These are phyloP conservation scores for Tipula confusa DNA, from an alignment of 2,888 invertebrate genomes.

Conservation along the genomic window DNA sequence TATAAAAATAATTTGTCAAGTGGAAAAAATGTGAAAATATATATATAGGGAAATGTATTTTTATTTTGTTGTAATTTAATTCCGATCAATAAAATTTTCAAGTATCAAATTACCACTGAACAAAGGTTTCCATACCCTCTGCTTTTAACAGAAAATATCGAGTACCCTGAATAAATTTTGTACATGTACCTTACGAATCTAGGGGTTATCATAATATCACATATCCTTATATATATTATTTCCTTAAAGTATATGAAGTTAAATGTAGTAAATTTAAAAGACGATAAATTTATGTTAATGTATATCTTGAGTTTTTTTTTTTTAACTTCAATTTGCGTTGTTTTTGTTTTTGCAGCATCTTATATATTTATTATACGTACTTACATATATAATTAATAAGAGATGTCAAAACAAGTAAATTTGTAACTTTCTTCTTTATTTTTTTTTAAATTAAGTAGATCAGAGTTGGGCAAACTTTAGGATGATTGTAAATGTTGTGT, in stretches of 20 bases:
- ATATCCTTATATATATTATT: not conserved
- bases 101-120: not conserved
- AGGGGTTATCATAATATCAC: not conserved
- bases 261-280: conserved; percentile 8
- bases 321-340: not conserved
- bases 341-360: not conserved
- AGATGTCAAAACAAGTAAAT: not conserved
- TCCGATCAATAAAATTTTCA: conserved; percentile 25
- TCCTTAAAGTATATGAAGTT: not conserved
- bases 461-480: too few relatives aligned
- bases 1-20: not conserved
- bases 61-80: conserved; percentile 1
- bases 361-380: not conserved
- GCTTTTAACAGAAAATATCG: not conserved
- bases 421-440: not conserved
- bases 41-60: not conserved
- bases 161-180: not conserved
- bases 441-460: not conserved
- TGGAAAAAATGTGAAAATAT: not conserved
- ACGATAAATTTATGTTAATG: conserved; percentile 3
- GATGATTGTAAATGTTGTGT: too few relatives aligned
- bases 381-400: not conserved
- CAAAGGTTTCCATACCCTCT: not conserved
- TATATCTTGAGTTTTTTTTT: not conserved
- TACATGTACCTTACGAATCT: not conserved